A percentile compares a stretch with the other conserved stretches of the same genome.
phyloP scores from a whole-genome alignment of 2,113 vertebrate species.

The Phrynocephalus versicolor region DNA sequence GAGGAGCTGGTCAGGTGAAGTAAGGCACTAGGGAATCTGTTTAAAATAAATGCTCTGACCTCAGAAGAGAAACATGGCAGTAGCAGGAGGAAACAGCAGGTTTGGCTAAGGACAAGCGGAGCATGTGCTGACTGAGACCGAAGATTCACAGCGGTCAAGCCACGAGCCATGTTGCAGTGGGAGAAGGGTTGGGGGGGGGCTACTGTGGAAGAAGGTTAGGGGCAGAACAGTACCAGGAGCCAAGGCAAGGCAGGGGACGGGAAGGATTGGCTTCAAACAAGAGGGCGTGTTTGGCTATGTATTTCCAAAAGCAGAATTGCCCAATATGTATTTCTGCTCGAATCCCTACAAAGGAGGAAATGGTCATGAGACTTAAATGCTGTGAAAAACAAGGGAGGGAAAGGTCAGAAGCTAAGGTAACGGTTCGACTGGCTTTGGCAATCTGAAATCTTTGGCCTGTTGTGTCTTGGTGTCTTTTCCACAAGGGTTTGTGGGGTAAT shows the following conservation, averaged over 20 bases:
- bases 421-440: not conserved
- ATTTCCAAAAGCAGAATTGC: constrained; percentile 1
- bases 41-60: not conserved
- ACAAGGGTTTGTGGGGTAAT: not conserved
- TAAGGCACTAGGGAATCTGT: not conserved
- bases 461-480: not conserved
- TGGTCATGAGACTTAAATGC: not conserved
- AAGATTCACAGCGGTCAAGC: not conserved
- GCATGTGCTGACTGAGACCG: not conserved
- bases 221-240: not conserved
- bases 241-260: not conserved
- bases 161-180: not conserved
- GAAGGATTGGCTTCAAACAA: not conserved
- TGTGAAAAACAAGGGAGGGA: constrained; percentile 20
- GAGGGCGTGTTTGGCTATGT: not conserved
- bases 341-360: constrained; percentile 6
- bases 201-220: not conserved
- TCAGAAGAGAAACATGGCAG: not conserved
- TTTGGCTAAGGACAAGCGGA: not conserved
- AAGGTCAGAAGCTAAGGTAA: not conserved
- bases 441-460: not conserved
- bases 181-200: not conserved
- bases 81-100: not conserved
- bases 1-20: not conserved
- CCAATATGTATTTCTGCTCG: constrained; percentile 1